Percentiles rank a stretch among this genome's conserved stretches.
These are phyloP conservation scores for Cuculus canorus DNA, from an alignment of 2,797 vertebrate genomes.

Conservation along the genomic window DNA sequence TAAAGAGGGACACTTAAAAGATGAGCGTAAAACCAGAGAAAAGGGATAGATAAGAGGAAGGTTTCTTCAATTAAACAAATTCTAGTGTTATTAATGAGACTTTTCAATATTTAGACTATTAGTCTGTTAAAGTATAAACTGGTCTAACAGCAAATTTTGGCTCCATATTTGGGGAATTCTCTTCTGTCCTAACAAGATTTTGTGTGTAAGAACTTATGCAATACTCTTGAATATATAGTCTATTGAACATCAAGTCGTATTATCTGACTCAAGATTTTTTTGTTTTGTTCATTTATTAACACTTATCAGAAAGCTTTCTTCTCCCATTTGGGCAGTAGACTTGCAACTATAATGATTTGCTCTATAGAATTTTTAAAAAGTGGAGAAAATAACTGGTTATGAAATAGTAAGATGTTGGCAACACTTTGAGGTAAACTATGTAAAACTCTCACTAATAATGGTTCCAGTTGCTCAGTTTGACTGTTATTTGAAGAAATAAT, in stretches of 20 bases:
- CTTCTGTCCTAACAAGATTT: background rate
- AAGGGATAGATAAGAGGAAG: background rate
- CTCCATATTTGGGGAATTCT: background rate
- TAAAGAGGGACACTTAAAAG: background rate
- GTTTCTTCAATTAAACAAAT: background rate
- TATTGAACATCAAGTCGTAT: background rate
- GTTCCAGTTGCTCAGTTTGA: background rate
- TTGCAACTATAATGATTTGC: background rate
- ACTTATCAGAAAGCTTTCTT: background rate
- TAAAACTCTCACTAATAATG: background rate
- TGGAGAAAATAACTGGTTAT: rapidly evolving
- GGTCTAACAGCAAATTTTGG: background rate
- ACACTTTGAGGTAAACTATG: background rate
- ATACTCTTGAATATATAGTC: background rate
- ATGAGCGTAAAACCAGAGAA: background rate
- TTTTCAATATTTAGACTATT: background rate
- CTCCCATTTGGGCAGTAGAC: background rate
- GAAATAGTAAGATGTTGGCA: background rate
- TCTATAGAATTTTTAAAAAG: background rate
- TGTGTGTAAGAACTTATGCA: background rate
- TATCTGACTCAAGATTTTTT: background rate
- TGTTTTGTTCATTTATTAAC: background rate
- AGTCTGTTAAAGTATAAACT: background rate
- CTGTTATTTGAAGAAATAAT: background rate
- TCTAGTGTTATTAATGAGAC: background rate